A percentile compares a stretch with the other conserved stretches of the same genome.
phyloP scores from a whole-genome alignment of 92 coral and sea anemone species.

The Phenganax marumi region DNA sequence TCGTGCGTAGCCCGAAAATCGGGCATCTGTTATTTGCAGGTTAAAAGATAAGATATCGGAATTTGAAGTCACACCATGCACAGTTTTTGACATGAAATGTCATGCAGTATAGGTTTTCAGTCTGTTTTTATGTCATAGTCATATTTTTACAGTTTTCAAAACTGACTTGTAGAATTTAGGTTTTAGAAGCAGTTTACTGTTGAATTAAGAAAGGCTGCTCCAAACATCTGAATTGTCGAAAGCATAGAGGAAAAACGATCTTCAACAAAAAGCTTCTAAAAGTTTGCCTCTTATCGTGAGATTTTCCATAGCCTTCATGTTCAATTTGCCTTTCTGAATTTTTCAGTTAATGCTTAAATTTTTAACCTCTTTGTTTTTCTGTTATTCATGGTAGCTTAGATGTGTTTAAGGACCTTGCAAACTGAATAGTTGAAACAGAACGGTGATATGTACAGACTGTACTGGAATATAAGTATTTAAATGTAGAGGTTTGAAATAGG shows the following conservation, averaged over 20 bases:
- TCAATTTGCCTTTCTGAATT: slow-evolving; percentile 5
- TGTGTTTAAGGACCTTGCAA: not conserved
- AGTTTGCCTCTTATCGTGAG: not conserved
- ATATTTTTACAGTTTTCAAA: slow-evolving; percentile 78
- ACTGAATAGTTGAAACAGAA: not conserved
- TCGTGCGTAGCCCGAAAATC: too few relatives aligned
- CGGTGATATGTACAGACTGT: not conserved
- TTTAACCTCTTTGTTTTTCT: not conserved
- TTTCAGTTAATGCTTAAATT: not conserved
- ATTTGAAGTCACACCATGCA: slow-evolving; percentile 13
- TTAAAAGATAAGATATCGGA: not conserved
- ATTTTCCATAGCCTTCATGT: not conserved
- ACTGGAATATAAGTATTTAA: not conserved
- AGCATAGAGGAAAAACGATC: too few relatives aligned
- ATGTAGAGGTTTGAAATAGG: not conserved
- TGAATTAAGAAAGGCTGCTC: not conserved
- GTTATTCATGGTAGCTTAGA: not conserved
- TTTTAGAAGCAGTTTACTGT: not conserved
- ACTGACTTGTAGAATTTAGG: slow-evolving; percentile 50
- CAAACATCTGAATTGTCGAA: not conserved
- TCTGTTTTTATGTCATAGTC: slow-evolving; percentile 1
- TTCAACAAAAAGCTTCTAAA: too few relatives aligned
- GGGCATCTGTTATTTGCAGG: too few relatives aligned
- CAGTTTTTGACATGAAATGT: slow-evolving; percentile 31
- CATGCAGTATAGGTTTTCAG: not conserved